Evolutionary conservation across 2,888 invertebrate species (phyloP), one percentile per base, ranked within the genome.

Genomic region (Melinopterus prodromus): DNA sequence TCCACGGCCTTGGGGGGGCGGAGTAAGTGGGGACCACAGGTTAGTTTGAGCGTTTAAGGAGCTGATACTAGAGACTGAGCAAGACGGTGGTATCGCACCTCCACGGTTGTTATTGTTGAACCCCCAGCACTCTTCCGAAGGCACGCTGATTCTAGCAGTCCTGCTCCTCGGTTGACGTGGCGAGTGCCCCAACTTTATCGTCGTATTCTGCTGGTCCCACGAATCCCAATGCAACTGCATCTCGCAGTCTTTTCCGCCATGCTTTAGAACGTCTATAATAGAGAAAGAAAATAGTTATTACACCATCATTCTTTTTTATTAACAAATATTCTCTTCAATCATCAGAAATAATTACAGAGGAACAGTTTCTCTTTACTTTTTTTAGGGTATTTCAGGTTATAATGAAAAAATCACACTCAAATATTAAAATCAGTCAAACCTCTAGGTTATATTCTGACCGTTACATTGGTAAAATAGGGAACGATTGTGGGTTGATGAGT

Each of bases 161-260:
- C 92, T 88, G 7, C 90, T 84, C 69, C 89, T 84, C 14, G 86
- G 90, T 82, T 88, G 88, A 84, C 92, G 89, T 36, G 91, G 92
- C 83, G 91, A 91, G 84, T 91, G 88, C 82, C 90, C 89, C 82
- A 88, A 85, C 16, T 86, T 85, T 84, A 89, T 80, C 88, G 87
- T 26, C 82, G 84, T 80, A 77, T 83, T 81, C 15, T 81, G 94
- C 77, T 95, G 91, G 89, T 97, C 97, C 97, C 97, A 98, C 6
- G 97, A 97, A 89, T 98, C 98, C 98, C 98, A 98, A 90, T 96
- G 97, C 84, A 98, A 91, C 83, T 94, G 93, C 86, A 94, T 90
- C 85, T 91, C 94, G 85, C 88, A 83, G 82, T 91, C 91, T 72
- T 91, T 93, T 76, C 91, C 93, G 76, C 92, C 92, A 74, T 90